phyloP scores from a whole-genome alignment of 2,797 vertebrate genomes.

The Sylvia borin region DNA sequence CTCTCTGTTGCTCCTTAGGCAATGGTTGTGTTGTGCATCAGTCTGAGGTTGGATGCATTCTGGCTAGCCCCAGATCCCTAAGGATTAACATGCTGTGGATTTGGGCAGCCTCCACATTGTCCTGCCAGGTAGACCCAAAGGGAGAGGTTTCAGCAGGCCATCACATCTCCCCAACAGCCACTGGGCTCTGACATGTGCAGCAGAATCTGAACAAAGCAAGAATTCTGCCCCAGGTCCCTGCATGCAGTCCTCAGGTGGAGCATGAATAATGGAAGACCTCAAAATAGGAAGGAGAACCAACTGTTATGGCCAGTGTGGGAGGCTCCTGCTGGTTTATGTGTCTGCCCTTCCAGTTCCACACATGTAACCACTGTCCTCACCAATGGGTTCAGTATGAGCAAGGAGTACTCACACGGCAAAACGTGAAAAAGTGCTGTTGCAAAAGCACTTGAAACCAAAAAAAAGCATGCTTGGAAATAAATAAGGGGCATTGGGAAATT shows the following conservation, averaged over 20 bases:
- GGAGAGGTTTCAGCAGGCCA: not conserved
- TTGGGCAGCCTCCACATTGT: not conserved
- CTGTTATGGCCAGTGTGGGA: not conserved
- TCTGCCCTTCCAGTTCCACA: not conserved
- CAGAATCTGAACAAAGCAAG: not conserved
- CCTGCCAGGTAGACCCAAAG: not conserved
- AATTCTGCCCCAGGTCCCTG: not conserved
- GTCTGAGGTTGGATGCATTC: not conserved
- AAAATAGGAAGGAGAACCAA: not conserved
- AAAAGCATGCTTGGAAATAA: constrained; percentile 55
- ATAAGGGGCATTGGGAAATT: constrained; percentile 64
- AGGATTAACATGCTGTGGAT: not conserved
- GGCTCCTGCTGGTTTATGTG: not conserved
- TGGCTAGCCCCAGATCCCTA: not conserved
- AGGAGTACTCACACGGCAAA: not conserved
- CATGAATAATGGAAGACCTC: not conserved
- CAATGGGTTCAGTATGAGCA: not conserved
- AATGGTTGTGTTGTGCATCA: not conserved
- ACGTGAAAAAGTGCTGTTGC: not conserved
- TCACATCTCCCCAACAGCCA: not conserved
- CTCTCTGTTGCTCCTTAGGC: not conserved
- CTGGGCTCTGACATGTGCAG: not conserved
- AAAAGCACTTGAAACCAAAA: constrained; percentile 13
- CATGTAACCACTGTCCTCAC: not conserved
- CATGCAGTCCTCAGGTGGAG: not conserved